Base-by-base conservation (phyloP, 2,888 invertebrate species). In the Stenodera caucasica region DNA sequence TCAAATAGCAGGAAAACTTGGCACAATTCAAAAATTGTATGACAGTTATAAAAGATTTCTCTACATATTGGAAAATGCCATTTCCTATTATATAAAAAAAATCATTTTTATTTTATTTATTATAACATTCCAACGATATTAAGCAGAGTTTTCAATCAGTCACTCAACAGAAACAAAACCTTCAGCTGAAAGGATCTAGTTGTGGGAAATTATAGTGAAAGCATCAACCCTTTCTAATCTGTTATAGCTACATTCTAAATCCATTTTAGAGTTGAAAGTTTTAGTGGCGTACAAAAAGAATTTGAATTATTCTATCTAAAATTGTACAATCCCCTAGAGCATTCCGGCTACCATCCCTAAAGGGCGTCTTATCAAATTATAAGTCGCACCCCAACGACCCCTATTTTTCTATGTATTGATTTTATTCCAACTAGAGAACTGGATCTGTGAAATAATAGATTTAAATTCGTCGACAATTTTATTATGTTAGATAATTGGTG, bases 1-100 rank as follows among this genome's bases (percentile, higher is more conserved):
- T 61, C 64, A 59, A 61, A 64, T 60, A 49, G 14, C 21, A 9
- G 18, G 29, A 18, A 15, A 51, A 56, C 40, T 53, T 53, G 23
- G 49, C 37, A 15, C 49, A 58, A 58, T 53, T 49, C 53, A 49
- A 53, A 51, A 58, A 18, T 37, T 53, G 7, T 29, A 21, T 18
- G 60, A 57, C 60, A 53, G 60, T 51, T 60, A 60, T 60, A n/a
- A 49, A 57, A 60, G 49, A 60, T 60, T 57, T 57, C 35, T 35
- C 15, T 32, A 50, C 37, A 55, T 54, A 29, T 29, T 29, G 29
- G 37, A 37, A 37, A 37, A 37, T 14, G 37, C 1, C 15, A 14
- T 37, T 5, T 15, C 15, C 9, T 5, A 5, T 14, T 8, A 15
- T 8, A 37, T 8, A 15, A 37, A 37, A n/a, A 33, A 2, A 33